Base-by-base conservation (phyloP, 2,888 invertebrate species). In the Phengaris alcon region DNA sequence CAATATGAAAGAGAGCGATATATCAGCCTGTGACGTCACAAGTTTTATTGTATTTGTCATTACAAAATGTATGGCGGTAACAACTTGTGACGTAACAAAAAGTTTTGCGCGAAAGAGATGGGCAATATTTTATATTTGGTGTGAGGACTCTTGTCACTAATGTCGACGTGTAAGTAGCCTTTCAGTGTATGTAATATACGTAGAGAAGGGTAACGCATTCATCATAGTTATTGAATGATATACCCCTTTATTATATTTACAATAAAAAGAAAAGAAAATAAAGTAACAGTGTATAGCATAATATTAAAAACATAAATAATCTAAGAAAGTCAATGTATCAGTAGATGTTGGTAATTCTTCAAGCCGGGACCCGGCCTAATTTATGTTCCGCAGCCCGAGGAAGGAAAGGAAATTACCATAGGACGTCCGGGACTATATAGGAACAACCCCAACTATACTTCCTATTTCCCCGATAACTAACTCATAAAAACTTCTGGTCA, bases 401-500 rank as follows among this genome's bases (percentile, higher is more conserved):
- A 91, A 92, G 92, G 92, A 92, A 92, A 83, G 85, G 79, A 81
- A 86, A 92, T 93, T 93, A 91, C 88, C 93, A 93, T 92, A 92
- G 88, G 87, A 90, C 90, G 86, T 87, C 87, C 87, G 87, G 80
- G 78, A 83, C 82, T 85, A 22, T 22, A 22, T 22, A 85, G 86
- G 88, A 90, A 90, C 90, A 87, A 89, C 89, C 87, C 86, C 35
- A 75, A 69, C 74, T 68, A 68, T 83, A 82, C 78, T 80, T 80
- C 80, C 80, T 76, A 78, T 46, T 51, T 10, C 51, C 10, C 77
- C 78, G 80, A 79, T 81, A 22, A 81, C 78, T 83, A 81, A 82
- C 81, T 81, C 78, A 79, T 74, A 52, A 64, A 59, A 69, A 69
- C 48, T 48, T n/a, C n/a, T 48, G n/a, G 48, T 48, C n/a, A 48